A percentile compares a stretch with the other conserved stretches of the same genome.
Conservation (phyloP, 2,797 vertebrate species). For the Eulemur albifrons region DNA sequence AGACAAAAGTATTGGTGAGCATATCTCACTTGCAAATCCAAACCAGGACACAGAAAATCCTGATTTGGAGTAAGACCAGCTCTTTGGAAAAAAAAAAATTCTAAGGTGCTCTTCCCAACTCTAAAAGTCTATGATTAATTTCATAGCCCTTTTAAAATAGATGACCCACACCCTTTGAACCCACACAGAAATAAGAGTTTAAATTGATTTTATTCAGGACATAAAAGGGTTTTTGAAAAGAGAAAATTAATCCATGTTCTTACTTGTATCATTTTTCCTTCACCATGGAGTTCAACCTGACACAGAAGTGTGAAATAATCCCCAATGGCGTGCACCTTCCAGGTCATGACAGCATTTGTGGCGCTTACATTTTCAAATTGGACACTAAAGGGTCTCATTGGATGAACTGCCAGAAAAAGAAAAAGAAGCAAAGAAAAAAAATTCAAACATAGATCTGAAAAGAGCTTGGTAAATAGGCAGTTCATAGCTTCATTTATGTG, state of each 20-base stretch:
- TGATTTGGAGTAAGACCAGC: not conserved
- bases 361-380: constrained; percentile 11
- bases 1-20: not conserved
- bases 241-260: constrained; percentile 20
- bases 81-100: not conserved
- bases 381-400: constrained; percentile 67
- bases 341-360: constrained; percentile 72
- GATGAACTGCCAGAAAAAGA: constrained; percentile 79
- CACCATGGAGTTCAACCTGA: constrained; percentile 73
- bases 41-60: not conserved
- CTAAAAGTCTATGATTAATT: not conserved
- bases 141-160: not conserved
- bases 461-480: not conserved
- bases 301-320: constrained; percentile 72
- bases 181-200: not conserved
- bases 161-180: not conserved
- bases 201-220: not conserved
- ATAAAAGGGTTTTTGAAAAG: not conserved
- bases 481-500: not conserved
- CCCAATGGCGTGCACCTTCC: constrained; percentile 64
- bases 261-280: constrained; percentile 77
- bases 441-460: not conserved
- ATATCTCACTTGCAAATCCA: not conserved
- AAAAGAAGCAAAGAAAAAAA: not conserved
- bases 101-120: not conserved